Conservation (phyloP, 2,888 invertebrate genomes). For the Masnerella sp. region DNA sequence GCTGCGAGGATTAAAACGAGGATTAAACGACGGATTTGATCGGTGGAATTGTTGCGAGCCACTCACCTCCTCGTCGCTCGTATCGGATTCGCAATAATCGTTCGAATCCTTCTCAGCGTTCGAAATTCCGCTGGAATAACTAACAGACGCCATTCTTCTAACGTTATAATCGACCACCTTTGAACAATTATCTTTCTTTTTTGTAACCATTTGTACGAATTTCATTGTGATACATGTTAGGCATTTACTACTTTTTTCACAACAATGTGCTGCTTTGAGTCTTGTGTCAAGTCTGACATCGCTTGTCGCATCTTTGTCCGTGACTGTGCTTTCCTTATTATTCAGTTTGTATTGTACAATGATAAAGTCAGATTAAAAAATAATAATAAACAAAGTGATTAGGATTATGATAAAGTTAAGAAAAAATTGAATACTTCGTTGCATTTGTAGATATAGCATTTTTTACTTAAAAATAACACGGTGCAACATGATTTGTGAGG, state of each 20-base stretch:
- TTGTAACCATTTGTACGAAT: slow-evolving; percentile 12
- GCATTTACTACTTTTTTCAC: slow-evolving; percentile 17
- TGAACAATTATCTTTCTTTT: slow-evolving; percentile 1
- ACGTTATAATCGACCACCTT: slow-evolving; percentile 22
- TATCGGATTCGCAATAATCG: slow-evolving; percentile 20
- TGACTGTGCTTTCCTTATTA: slow-evolving; percentile 13
- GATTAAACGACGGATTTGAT: slow-evolving; percentile 6
- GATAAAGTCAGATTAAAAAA: too few relatives aligned
- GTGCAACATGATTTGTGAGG: too few relatives aligned
- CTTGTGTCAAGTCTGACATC: slow-evolving; percentile 35
- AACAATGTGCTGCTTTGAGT: not conserved
- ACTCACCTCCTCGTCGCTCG: slow-evolving; percentile 44
- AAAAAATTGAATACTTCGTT: slow-evolving; percentile 2
- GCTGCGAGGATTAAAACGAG: slow-evolving; percentile 3
- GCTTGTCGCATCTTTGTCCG: slow-evolving; percentile 27
- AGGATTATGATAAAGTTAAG: too few relatives aligned
- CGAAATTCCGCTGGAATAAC: slow-evolving; percentile 22
- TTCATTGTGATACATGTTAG: slow-evolving; percentile 12
- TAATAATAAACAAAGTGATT: slow-evolving; percentile 1
- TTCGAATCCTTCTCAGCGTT: not conserved
- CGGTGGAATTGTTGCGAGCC: not conserved
- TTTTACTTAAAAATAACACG: too few relatives aligned
- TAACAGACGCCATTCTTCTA: slow-evolving; percentile 17
- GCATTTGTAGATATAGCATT: too few relatives aligned
- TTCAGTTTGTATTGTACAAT: not conserved